Evolutionary conservation across 2,113 vertebrate species (phyloP), one percentile per base, ranked within the genome.

Genomic region (Boleophthalmus pectinirostris): DNA sequence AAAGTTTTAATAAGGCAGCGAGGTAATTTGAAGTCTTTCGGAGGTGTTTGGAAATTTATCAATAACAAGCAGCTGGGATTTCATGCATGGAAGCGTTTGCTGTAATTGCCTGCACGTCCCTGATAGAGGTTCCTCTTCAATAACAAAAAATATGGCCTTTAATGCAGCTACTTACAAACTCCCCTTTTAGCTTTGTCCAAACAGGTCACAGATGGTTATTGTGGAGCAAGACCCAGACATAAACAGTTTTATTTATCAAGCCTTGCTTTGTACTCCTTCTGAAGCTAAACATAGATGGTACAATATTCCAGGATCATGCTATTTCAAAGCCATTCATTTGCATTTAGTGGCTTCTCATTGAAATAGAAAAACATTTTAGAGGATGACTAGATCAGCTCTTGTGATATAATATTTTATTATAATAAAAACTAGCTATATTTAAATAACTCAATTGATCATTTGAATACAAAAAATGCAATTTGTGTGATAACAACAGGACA

Each of bases 81-180:
- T 94, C 89, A 94, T 90, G 92, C 93, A 92, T 94, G 93, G 86
- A 69, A 90, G 89, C 87, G 88, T 92, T 90, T 85, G 87, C 90
- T 93, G 92, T 94, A 94, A 94, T 94, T 94, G 93, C 91, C 92
- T 94, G 92, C 88, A 91, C 90, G 89, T 89, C 80, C 89, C 89
- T 89, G 92, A 94, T 93, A 94, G 89, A 92, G 88, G 88, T 86
- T 91, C 79, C 74, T 91, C 90, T 93, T 90, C 87, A 92, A 88
- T 89, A 90, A 91, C 84, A 90, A 87, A 92, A 60, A 90, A 91
- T 86, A 88, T 89, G 82, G 81, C 71, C 67, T 90, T 93, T 87
- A 90, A 88, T 87, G 84, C 86, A 76, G 82, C 89, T 86, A 82
- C 77, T 81, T 78, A 85, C 78, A n/a, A 56, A 78, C 75, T 78